phyloP scores from a whole-genome alignment of 2,797 vertebrate genomes.

The Pampus argenteus region DNA sequence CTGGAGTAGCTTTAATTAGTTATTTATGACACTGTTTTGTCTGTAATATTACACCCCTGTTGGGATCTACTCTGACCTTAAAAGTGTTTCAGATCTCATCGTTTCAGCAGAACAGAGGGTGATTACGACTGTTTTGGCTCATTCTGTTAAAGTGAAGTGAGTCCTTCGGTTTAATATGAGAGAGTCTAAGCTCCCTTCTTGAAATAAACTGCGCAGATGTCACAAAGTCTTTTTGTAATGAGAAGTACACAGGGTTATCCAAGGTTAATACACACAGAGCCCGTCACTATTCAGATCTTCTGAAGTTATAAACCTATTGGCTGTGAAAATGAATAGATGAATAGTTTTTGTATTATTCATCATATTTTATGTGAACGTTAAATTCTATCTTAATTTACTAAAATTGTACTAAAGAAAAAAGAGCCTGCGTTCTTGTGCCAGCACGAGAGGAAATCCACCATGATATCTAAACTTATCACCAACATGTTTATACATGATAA shows the following conservation, averaged over 20 bases:
- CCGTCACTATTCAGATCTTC: not conserved
- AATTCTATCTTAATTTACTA: not conserved
- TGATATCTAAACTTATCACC: conserved; percentile 23
- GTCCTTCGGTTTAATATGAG: conserved; percentile 7
- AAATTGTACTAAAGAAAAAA: not conserved
- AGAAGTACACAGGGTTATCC: not conserved
- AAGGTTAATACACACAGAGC: conserved; percentile 1
- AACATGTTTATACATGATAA: conserved; percentile 60
- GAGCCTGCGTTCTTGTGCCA: not conserved
- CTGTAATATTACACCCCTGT: not conserved
- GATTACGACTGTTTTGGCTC: conserved; percentile 27
- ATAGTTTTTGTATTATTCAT: not conserved
- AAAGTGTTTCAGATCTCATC: conserved; percentile 2
- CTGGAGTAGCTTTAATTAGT: not conserved
- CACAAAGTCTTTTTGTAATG: conserved; percentile 10
- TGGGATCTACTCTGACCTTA: not conserved
- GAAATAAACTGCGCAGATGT: conserved; percentile 33
- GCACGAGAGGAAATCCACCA: not conserved
- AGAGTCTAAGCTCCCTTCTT: conserved; percentile 4
- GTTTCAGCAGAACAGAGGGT: conserved; percentile 15
- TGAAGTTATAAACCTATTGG: not conserved
- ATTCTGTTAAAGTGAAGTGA: conserved; percentile 17
- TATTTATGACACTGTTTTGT: not conserved
- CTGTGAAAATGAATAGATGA: not conserved
- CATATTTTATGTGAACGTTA: not conserved